Evolutionary conservation across 2,888 invertebrate species (phyloP), one percentile per base, ranked within the genome.

Genomic region (Drosophila eohydei): DNA sequence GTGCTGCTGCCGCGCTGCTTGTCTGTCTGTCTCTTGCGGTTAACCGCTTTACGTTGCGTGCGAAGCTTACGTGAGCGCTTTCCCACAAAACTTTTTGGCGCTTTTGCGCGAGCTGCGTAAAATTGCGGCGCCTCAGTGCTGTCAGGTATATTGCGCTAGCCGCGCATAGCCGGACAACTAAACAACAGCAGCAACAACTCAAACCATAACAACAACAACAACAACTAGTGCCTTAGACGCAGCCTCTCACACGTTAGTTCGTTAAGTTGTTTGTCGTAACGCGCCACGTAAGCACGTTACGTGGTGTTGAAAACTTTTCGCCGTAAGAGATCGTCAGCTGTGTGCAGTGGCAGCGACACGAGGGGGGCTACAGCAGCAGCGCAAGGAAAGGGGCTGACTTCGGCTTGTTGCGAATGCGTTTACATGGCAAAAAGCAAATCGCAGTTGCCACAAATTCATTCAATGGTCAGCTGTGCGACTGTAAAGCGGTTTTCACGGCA

Each of bases 401-500:
- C 75, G 70, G 59, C 67, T 77, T 77, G 72, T 87, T 90, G 91
- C 90, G 88, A 90, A 86, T 83, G 85, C 82, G 91, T 89, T 89
- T 89, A 89, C 83, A 83, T 81, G 85, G 88, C 89, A 81, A 89
- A 89, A 84, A 84, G 84, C 85, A 84, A 84, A 84, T 89, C 88
- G 74, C 81, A 77, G 77, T 58, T 65, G 73, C 81, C 62, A 87
- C 88, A 79, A 79, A 91, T 91, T 91, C 91, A 91, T 91, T 91
- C 91, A 91, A 80, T 85, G 92, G 91, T 92, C 91, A 91, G 89
- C 86, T 90, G 90, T 91, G 90, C 84, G 91, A 92, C 91, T 90
- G 91, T 89, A 82, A 81, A 91, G 89, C 91, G 90, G 91, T 91
- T 83, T 79, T 68, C 63, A 70, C 77, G 78, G 78, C 83, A 69